Evolutionary conservation across 2,113 vertebrate genomes (phyloP).

Genomic region (Rostratula benghalensis): DNA sequence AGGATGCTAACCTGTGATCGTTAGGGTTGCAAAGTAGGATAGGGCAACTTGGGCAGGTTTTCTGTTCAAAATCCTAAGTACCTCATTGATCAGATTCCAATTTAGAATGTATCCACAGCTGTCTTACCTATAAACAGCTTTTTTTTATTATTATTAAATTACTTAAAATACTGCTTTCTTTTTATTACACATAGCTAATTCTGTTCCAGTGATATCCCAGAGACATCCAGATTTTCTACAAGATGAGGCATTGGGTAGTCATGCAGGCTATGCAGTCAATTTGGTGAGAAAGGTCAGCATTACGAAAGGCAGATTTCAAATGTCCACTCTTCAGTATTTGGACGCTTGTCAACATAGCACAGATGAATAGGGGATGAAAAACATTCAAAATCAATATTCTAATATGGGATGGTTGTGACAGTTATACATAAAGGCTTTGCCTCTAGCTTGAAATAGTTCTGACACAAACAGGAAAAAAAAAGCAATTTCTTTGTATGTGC

Average conservation of each 20-base stretch:
- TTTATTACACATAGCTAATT: background rate
- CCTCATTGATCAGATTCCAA: background rate
- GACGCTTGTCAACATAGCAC: background rate
- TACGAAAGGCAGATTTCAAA: background rate
- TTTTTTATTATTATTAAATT: background rate
- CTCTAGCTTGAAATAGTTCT: background rate
- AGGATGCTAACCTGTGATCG: background rate
- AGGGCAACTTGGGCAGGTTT: background rate
- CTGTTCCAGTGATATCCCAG: background rate
- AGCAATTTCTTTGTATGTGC: background rate
- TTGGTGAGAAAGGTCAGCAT: background rate
- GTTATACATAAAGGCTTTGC: background rate
- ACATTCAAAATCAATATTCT: rapidly evolving
- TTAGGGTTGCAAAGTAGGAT: background rate
- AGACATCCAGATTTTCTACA: background rate
- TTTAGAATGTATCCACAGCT: background rate
- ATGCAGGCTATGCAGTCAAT: rapidly evolving
- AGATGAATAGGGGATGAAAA: background rate
- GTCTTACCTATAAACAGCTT: background rate
- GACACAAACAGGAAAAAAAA: background rate
- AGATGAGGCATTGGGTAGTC: too few relatives aligned
- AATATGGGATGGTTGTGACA: background rate
- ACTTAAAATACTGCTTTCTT: background rate
- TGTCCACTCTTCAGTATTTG: background rate
- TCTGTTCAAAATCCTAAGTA: background rate